phyloP scores from a whole-genome alignment of 2,888 invertebrate genomes.

The Drosophila lacicola region DNA sequence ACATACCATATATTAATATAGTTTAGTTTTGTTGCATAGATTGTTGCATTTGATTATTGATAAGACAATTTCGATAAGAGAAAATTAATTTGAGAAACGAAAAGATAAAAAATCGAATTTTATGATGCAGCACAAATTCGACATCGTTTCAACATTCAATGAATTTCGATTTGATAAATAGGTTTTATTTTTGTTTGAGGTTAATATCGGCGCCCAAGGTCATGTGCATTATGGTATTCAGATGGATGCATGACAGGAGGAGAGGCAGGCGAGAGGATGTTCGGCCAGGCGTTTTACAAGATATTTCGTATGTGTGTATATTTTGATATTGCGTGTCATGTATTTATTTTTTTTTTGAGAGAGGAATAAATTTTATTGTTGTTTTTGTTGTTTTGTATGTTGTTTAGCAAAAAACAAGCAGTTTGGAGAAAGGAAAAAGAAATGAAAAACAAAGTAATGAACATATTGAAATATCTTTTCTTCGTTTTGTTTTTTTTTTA shows the following conservation, averaged over 20 bases:
- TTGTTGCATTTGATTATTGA: slow-evolving; percentile 42
- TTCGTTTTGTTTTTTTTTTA: slow-evolving; percentile 22
- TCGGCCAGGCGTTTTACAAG: slow-evolving; percentile 53
- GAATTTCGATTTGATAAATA: slow-evolving; percentile 32
- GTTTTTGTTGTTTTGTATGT: slow-evolving; percentile 63
- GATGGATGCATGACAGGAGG: slow-evolving; percentile 58
- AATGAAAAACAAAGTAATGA: slow-evolving; percentile 80
- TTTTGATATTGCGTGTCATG: slow-evolving; percentile 27
- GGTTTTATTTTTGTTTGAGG: background rate
- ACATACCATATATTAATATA: slow-evolving; percentile 74
- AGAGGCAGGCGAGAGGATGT: slow-evolving; percentile 56
- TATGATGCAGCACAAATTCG: slow-evolving; percentile 27
- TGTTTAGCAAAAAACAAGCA: slow-evolving; percentile 79
- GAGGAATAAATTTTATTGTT: slow-evolving; percentile 37
- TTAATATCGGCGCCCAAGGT: slow-evolving; percentile 53
- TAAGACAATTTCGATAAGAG: slow-evolving; percentile 38
- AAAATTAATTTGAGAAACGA: slow-evolving; percentile 62
- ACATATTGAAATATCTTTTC: slow-evolving; percentile 73
- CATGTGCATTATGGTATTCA: slow-evolving; percentile 34
- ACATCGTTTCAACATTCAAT: slow-evolving; percentile 24
- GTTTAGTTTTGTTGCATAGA: slow-evolving; percentile 62
- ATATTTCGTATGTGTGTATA: slow-evolving; percentile 35
- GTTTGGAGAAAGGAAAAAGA: slow-evolving; percentile 80
- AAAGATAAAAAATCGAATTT: slow-evolving; percentile 48
- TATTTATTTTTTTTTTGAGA: slow-evolving; percentile 35